These are phyloP conservation scores for Drosophila hydei DNA, from an alignment of 1,140 invertebrate genomes.

Conservation along the genomic window DNA sequence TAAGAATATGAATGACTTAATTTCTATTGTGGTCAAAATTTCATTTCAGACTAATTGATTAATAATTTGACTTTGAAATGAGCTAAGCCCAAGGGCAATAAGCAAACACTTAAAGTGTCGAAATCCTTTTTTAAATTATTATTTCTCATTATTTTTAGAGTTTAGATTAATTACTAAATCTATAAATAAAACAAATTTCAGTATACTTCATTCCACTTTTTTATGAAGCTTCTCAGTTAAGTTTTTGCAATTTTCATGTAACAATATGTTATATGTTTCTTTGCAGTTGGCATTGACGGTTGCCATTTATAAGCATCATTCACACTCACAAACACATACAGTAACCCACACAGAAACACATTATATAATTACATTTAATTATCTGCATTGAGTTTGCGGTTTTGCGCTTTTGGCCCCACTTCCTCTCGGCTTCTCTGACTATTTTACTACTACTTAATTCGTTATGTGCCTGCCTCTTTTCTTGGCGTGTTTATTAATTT, in stretches of 20 bases:
- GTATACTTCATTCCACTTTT: too few relatives aligned
- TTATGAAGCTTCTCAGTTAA: too few relatives aligned
- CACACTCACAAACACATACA: slow-evolving; percentile 17
- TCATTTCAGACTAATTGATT: too few relatives aligned
- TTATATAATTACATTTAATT: slow-evolving; percentile 80
- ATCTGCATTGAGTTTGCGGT: slow-evolving; percentile 76
- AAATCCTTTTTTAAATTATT: too few relatives aligned
- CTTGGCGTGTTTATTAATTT: slow-evolving; percentile 65
- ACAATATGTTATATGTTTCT: not conserved
- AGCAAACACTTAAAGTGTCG: too few relatives aligned
- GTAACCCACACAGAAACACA: slow-evolving; percentile 53
- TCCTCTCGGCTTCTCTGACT: slow-evolving; percentile 10
- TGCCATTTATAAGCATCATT: slow-evolving; percentile 42
- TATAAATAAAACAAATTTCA: too few relatives aligned
- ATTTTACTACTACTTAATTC: slow-evolving; percentile 12
- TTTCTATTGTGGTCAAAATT: too few relatives aligned
- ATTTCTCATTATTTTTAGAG: too few relatives aligned
- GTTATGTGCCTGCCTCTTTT: not conserved
- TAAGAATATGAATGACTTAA: too few relatives aligned
- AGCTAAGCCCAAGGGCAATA: too few relatives aligned
- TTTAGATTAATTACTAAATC: too few relatives aligned
- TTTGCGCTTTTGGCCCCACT: slow-evolving; percentile 17
- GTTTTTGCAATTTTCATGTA: not conserved
- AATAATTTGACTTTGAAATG: too few relatives aligned
- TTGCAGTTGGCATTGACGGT: slow-evolving; percentile 10